Evolutionary conservation across 1,140 invertebrate species (phyloP).

Genomic region (Schlechtendalia chinensis): DNA sequence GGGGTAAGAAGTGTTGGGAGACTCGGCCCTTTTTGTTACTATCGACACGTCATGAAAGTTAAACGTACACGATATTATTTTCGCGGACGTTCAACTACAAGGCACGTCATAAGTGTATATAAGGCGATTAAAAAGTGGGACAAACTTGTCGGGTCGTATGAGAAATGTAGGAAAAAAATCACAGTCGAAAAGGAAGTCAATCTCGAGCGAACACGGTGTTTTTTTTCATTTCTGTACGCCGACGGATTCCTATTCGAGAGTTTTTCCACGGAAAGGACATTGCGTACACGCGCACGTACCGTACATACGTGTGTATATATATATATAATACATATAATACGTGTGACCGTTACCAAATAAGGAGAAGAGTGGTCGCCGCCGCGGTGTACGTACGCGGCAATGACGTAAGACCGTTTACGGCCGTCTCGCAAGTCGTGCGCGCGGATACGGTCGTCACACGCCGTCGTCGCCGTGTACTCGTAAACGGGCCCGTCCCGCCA

Average conservation of each 20-base stretch:
- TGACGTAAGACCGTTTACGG: slow-evolving; percentile 40
- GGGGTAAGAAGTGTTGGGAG: too few relatives aligned
- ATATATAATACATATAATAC: neutral
- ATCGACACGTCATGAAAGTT: too few relatives aligned
- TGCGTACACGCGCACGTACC: neutral
- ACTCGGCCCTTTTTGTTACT: too few relatives aligned
- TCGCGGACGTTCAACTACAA: too few relatives aligned
- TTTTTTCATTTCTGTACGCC: too few relatives aligned
- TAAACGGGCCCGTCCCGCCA: slow-evolving; percentile 42
- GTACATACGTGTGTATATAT: neutral
- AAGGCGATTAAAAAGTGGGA: neutral
- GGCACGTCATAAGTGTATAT: neutral
- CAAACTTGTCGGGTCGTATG: neutral
- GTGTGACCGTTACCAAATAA: slow-evolving; percentile 44
- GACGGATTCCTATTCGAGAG: too few relatives aligned
- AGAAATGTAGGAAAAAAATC: neutral
- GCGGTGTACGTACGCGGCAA: too few relatives aligned
- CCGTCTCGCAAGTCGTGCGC: neutral
- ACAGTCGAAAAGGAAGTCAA: neutral
- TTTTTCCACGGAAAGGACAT: slow-evolving; percentile 22
- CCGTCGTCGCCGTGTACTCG: neutral
- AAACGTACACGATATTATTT: too few relatives aligned
- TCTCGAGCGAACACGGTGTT: neutral
- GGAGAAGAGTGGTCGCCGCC: slow-evolving; percentile 31
- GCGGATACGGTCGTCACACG: neutral